A percentile compares a stretch with the other conserved stretches of the same genome.
These are phyloP conservation scores for Hormaphis cornu DNA, from an alignment of 1,140 invertebrate genomes.

Conservation along the genomic window DNA sequence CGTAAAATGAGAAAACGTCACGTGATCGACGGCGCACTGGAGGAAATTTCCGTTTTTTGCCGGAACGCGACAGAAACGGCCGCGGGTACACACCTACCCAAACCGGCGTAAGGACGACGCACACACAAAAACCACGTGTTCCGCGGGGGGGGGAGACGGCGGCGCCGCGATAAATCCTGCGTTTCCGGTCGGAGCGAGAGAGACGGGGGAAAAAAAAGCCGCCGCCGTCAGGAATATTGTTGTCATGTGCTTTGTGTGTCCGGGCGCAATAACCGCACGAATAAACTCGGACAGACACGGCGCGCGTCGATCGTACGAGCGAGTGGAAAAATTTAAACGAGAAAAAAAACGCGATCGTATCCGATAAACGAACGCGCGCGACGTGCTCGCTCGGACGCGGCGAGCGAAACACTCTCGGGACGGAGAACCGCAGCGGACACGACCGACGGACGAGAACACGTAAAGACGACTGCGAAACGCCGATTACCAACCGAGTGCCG, in stretches of 20 bases:
- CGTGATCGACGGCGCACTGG: no score
- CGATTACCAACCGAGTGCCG: neutral
- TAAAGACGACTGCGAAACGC: conserved; percentile 14
- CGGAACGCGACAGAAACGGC: no score
- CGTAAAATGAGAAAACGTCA: neutral
- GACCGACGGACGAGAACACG: neutral
- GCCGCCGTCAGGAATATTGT: neutral
- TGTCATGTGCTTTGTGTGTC: neutral
- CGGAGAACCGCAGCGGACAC: neutral
- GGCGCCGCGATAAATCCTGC: neutral
- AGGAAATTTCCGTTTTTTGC: no score
- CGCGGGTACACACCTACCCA: no score
- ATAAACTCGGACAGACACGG: neutral
- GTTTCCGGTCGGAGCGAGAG: conserved; percentile 8
- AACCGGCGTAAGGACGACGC: no score
- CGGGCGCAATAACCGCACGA: neutral
- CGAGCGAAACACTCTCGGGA: neutral
- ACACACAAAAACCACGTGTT: conserved; percentile 5
- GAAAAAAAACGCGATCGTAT: neutral
- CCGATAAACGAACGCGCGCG: no score
- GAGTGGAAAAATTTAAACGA: neutral
- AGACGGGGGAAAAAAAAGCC: neutral
- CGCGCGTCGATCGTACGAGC: neutral
- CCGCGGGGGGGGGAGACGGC: neutral
- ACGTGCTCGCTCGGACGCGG: neutral